phyloP scores from a whole-genome alignment of 2,888 invertebrate species.

The Eupithecia exiguata region DNA sequence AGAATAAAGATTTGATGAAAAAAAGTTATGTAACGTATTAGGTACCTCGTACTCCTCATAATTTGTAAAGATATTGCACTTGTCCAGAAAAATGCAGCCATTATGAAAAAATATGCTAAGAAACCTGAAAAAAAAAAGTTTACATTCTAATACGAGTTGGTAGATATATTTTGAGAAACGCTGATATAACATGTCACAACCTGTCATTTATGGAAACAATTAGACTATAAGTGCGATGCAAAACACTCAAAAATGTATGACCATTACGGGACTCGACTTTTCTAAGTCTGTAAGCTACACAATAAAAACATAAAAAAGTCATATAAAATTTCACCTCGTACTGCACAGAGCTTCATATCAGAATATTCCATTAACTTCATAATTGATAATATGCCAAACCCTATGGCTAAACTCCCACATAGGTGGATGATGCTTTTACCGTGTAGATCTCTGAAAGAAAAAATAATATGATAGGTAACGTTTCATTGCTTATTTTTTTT shows the following conservation, averaged over 20 bases:
- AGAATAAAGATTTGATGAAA: no score
- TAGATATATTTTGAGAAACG: background rate
- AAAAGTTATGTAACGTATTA: background rate
- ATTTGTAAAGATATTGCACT: constrained; percentile 88
- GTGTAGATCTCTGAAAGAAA: constrained; percentile 68
- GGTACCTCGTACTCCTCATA: constrained; percentile 84
- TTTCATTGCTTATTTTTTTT: no score
- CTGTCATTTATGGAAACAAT: background rate
- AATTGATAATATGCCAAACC: constrained; percentile 58
- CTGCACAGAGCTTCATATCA: constrained; percentile 66
- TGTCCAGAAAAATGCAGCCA: constrained; percentile 87
- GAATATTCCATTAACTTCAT: constrained; percentile 61
- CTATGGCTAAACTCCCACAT: constrained; percentile 63
- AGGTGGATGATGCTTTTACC: constrained; percentile 74
- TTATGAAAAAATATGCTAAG: constrained; percentile 81
- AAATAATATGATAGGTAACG: background rate
- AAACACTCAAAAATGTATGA: background rate
- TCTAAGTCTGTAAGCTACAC: background rate
- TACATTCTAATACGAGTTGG: background rate
- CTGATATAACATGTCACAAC: background rate
- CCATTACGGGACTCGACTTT: background rate
- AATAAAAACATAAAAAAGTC: background rate
- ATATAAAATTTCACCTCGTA: constrained; percentile 57
- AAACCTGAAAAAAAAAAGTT: constrained; percentile 73
- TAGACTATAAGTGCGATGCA: background rate